Evolutionary conservation across 2,888 invertebrate species (phyloP).

Genomic region (Therioaphis trifolii): DNA sequence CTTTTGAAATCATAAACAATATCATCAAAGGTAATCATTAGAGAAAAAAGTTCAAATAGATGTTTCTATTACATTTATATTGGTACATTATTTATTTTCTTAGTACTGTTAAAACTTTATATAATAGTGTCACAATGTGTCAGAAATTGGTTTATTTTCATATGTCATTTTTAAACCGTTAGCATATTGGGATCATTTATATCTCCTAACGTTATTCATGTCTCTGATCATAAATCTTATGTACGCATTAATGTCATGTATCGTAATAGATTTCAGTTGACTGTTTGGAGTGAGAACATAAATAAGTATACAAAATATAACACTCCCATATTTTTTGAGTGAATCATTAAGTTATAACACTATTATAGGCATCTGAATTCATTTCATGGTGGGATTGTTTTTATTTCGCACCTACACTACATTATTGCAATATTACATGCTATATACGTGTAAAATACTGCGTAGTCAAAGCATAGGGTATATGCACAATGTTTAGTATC

Average conservation of each 20-base stretch:
- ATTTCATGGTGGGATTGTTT: background rate
- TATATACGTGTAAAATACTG: background rate
- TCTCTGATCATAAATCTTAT: constrained; percentile 30
- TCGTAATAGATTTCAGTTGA: background rate
- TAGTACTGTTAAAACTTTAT: background rate
- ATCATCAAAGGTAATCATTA: too few species aligned
- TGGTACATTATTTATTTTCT: background rate
- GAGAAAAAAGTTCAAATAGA: background rate
- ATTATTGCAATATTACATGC: too few species aligned
- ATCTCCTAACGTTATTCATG: background rate
- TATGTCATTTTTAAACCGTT: constrained; percentile 7
- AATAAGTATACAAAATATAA: background rate
- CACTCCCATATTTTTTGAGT: background rate
- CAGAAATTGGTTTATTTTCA: constrained; percentile 11
- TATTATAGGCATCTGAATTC: background rate
- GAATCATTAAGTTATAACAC: background rate
- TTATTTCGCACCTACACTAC: background rate
- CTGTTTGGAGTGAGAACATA: background rate
- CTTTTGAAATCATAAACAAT: too few species aligned
- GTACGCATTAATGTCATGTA: background rate
- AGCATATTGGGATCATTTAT: constrained; percentile 14
- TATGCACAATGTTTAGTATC: constrained; percentile 57
- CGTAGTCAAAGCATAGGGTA: background rate
- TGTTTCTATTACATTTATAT: background rate
- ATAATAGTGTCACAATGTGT: background rate